phyloP scores from a whole-genome alignment of 2,113 vertebrate species.

The Ancistrus triradiatus region DNA sequence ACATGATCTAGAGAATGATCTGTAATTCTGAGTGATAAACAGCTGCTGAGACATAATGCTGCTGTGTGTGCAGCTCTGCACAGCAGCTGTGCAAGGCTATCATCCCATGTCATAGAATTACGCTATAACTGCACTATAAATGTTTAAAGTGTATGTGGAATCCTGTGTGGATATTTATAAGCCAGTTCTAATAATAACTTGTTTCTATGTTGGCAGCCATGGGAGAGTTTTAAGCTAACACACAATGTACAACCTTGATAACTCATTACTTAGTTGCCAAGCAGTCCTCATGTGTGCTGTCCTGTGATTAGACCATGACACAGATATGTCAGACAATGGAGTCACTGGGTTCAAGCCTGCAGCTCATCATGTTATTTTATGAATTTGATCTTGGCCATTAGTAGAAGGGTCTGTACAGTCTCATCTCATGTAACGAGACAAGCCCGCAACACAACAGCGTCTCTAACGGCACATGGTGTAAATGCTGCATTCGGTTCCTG shows the following conservation, averaged over 20 bases:
- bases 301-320: conserved; percentile 24
- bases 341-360: conserved; percentile 37
- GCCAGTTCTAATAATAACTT: conserved; percentile 9
- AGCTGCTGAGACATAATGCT: not conserved
- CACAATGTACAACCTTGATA: conserved; percentile 11
- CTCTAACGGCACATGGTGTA: conserved; percentile 6
- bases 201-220: not conserved
- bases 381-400: conserved; percentile 14
- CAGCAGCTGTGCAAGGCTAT: not conserved
- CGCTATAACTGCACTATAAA: too few species aligned
- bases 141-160: not conserved
- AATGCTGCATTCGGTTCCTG: conserved; percentile 7
- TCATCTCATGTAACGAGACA: conserved; percentile 17
- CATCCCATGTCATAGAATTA: not conserved
- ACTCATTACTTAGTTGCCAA: conserved; percentile 23
- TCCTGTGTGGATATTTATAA: conserved; percentile 1
- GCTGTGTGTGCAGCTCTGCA: not conserved
- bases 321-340: conserved; percentile 10
- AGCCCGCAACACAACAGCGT: not conserved
- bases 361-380: conserved; percentile 30
- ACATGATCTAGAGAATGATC: conserved; percentile 25
- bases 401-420: conserved; percentile 14
- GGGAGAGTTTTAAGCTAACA: conserved; percentile 4
- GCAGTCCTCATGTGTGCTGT: conserved; percentile 22
- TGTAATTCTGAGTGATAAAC: conserved; percentile 21